Percentiles rank a stretch among this genome's conserved stretches.
Conservation (phyloP, 2,888 invertebrate species). For the Tachystola acroxantha region DNA sequence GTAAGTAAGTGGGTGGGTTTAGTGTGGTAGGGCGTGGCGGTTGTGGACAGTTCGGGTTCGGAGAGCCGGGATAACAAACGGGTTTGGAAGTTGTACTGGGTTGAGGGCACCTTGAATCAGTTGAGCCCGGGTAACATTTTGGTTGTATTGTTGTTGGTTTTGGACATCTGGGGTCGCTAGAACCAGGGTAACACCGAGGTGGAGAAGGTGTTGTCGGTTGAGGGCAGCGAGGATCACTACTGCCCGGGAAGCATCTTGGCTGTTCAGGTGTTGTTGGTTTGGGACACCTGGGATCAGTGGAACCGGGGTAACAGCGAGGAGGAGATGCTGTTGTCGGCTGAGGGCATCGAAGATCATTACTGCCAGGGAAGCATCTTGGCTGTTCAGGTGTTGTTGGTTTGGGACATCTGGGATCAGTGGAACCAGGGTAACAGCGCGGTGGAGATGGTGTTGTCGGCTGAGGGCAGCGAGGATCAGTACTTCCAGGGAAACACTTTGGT, state of each 20-base stretch:
- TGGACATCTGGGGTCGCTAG: conserved; percentile 31
- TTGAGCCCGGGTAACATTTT: conserved; percentile 27
- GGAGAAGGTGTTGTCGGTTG: conserved; percentile 18
- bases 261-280: conserved; percentile 13
- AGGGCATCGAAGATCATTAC: conserved; percentile 30
- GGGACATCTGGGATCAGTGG: conserved; percentile 32
- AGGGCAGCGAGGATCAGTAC: conserved; percentile 28
- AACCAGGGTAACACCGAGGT: conserved; percentile 31
- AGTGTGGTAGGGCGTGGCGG: conserved; percentile 23
- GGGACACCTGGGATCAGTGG: conserved; percentile 28
- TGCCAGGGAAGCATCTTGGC: conserved; percentile 33
- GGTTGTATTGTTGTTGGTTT: conserved; percentile 20
- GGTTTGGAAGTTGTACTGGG: conserved; percentile 17
- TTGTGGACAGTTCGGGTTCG: conserved; percentile 32
- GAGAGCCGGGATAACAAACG: conserved; percentile 31
- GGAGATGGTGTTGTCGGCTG: conserved; percentile 22
- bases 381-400: conserved; percentile 23
- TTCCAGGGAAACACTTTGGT: conserved; percentile 33
- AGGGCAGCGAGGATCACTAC: conserved; percentile 31
- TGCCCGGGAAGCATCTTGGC: conserved; percentile 26
- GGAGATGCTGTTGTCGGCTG: conserved; percentile 20
- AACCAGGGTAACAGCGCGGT: conserved; percentile 33
- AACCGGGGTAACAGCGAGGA: conserved; percentile 29
- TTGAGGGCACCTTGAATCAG: conserved; percentile 31
- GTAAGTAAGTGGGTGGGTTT: conserved; percentile 22